A percentile compares a stretch with the other conserved stretches of the same genome.
Evolutionary conservation across 1,140 invertebrate genomes (phyloP).

Genomic region (Trichonephila inaurata): DNA sequence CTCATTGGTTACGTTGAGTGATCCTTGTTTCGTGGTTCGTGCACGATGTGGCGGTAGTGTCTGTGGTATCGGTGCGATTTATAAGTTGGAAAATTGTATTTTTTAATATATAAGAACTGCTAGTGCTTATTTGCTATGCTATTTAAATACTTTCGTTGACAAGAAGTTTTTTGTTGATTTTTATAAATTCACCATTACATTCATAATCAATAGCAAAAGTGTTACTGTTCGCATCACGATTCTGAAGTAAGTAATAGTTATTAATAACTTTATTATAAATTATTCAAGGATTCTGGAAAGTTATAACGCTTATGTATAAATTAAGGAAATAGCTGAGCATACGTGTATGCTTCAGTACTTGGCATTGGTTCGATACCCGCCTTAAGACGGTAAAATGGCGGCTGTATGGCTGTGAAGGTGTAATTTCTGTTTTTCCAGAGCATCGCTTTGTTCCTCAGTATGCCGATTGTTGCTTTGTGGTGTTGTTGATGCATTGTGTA

Average conservation of each 20-base stretch:
- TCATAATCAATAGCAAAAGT: too few species aligned
- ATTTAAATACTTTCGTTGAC: background rate
- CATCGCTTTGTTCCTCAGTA: background rate
- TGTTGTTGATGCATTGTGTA: too few species aligned
- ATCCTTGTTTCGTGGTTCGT: conserved; percentile 31
- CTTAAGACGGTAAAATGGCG: background rate
- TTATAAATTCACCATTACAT: too few species aligned
- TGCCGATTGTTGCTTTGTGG: too few species aligned
- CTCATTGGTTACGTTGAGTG: background rate
- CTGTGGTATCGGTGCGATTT: background rate
- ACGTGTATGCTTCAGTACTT: background rate
- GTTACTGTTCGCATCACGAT: too few species aligned
- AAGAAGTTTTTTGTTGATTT: background rate
- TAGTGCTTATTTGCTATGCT: background rate
- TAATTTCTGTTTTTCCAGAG: background rate
- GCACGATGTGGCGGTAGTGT: conserved; percentile 69
- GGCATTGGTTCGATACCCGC: conserved; percentile 41
- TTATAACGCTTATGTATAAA: background rate
- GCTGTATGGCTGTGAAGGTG: background rate
- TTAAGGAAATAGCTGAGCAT: background rate
- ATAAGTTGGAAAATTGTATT: background rate
- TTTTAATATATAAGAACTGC: background rate
- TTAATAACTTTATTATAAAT: too few species aligned
- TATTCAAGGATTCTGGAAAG: too few species aligned
- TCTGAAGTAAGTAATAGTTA: too few species aligned